Conservation (phyloP, 2,797 vertebrate species). For the Chelon auratus region DNA sequence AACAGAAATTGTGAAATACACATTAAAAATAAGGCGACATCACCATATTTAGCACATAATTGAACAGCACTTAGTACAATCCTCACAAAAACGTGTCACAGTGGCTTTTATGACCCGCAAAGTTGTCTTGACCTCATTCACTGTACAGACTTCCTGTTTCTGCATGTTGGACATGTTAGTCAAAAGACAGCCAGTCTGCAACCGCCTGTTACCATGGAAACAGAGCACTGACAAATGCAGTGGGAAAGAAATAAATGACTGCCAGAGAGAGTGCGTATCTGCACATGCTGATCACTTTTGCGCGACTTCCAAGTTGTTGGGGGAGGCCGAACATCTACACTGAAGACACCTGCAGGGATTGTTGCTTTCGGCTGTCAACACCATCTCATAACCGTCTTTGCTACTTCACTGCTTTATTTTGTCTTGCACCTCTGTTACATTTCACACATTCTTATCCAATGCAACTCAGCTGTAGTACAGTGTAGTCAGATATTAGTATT, state of each 20-base stretch:
- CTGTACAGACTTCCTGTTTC: conserved; percentile 9
- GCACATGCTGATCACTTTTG: neutral
- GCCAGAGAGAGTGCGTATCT: conserved; percentile 4
- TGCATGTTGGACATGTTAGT: neutral
- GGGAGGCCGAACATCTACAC: neutral
- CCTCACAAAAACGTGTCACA: neutral
- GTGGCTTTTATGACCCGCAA: neutral
- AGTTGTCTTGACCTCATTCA: conserved; percentile 25
- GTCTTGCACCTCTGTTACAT: neutral
- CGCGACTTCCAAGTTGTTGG: neutral
- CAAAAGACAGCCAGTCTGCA: conserved; percentile 44
- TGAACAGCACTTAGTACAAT: neutral
- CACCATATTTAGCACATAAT: neutral
- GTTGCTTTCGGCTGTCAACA: too few relatives aligned
- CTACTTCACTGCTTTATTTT: too few relatives aligned
- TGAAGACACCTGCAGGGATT: too few relatives aligned
- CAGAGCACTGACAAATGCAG: conserved; percentile 30
- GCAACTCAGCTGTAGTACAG: too few relatives aligned
- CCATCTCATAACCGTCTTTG: too few relatives aligned
- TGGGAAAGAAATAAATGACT: conserved; percentile 26
- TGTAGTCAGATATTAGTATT: too few relatives aligned
- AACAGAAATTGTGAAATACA: neutral
- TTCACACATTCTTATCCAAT: neutral
- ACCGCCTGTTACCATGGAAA: conserved; percentile 64
- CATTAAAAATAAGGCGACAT: neutral